Base-by-base conservation (phyloP, 2,888 invertebrate species). In the Plebejus melissa region DNA sequence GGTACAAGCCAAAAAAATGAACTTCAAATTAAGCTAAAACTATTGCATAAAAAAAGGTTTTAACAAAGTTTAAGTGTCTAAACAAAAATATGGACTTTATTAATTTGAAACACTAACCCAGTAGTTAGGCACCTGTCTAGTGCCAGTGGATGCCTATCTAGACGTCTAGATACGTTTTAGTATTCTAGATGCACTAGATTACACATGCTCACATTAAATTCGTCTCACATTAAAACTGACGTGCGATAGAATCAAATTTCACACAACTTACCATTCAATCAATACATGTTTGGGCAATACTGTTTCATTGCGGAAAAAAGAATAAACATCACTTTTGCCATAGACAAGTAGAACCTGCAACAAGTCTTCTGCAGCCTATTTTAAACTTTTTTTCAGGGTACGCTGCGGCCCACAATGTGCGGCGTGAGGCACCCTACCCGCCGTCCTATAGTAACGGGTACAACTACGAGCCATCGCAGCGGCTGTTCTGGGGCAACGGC, bases 401-500 rank as follows among this genome's bases (percentile, higher is more conserved):
- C 83, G 82, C 86, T 78, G 79, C 90, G 74, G 89, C 85, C 74
- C 88, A 92, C 83, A 87, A 90, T 79, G 85, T 87, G 75, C 88
- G 88, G 80, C 85, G 89, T 79, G 88, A 90, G 80, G 83, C 83
- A 46, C 88, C 88, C 0, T 93, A 91, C 82, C 87, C 89, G 0
- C 79, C 85, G 3, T 85, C 84, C 4, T 46, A 71, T 50, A 50
- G 50, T 13, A 54, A 72, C 54, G 72, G 72, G 7, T 72, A 65
- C 65, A 65, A 65, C 22, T 65, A 72, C 76, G 89, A 93, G 79
- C 90, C 87, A 3, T 93, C 92, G 2, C 91, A 93, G 76, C 83
- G 90, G 4, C 82, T 93, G 7, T 93, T 93, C 80, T 93, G 90
- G 89, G 84, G 91, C 54, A 86, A 81, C 77, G 87, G 88, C 76